These are phyloP conservation scores for Calameuta idolon DNA, from an alignment of 2,888 invertebrate genomes.

Conservation along the genomic window DNA sequence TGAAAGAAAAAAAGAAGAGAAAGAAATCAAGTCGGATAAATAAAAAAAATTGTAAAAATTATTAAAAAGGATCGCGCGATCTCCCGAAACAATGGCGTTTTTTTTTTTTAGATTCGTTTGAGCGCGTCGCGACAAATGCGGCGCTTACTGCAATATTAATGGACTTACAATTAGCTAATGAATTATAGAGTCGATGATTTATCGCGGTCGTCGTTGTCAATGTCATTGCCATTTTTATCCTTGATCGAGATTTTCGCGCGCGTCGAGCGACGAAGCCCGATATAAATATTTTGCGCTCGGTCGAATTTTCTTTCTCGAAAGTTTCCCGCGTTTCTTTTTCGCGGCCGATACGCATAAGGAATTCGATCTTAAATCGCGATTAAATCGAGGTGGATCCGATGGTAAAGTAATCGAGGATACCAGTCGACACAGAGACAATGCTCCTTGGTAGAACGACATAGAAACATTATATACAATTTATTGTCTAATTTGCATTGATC, in stretches of 20 bases:
- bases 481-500: constrained; percentile 48
- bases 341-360: neutral
- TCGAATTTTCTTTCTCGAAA: neutral
- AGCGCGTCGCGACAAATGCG: constrained; percentile 29
- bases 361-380: too few relatives aligned
- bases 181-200: constrained; percentile 44
- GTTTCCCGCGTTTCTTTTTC: neutral
- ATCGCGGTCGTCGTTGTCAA: too few relatives aligned
- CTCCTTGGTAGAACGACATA: constrained; percentile 35
- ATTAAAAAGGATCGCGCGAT: too few relatives aligned
- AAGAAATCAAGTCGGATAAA: too few relatives aligned
- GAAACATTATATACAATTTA: constrained; percentile 32
- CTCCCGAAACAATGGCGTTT: neutral
- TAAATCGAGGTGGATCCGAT: too few relatives aligned
- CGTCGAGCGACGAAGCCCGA: neutral
- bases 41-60: too few relatives aligned
- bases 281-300: neutral
- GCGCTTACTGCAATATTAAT: constrained; percentile 48
- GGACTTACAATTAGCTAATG: constrained; percentile 44
- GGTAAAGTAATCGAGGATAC: too few relatives aligned
- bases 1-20: too few relatives aligned
- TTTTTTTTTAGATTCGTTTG: constrained; percentile 10
- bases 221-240: too few relatives aligned
- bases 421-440: constrained; percentile 13
- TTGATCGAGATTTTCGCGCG: neutral